phyloP scores from a whole-genome alignment of 2,888 invertebrate species.

The Drosophila putrida region DNA sequence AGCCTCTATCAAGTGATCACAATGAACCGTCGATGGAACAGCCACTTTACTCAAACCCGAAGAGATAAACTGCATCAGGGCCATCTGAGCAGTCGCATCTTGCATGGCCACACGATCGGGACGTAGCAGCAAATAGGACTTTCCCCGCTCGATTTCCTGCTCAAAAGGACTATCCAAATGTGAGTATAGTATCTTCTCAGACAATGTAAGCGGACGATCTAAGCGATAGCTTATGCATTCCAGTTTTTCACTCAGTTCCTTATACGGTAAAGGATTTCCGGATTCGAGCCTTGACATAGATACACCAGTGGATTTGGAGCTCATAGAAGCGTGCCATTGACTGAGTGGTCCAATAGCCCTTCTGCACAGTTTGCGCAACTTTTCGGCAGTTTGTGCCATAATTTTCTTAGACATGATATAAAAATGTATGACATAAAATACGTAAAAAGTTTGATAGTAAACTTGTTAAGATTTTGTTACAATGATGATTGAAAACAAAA shows the following conservation, averaged over 20 bases:
- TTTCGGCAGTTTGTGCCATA: slow-evolving; percentile 8
- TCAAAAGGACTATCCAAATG: slow-evolving; percentile 96
- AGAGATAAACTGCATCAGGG: slow-evolving; percentile 99
- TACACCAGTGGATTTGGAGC: slow-evolving; percentile 90
- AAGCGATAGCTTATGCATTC: slow-evolving; percentile 93
- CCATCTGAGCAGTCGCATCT: slow-evolving; percentile 99
- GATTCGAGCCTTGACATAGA: slow-evolving; percentile 98
- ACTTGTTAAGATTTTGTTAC: slow-evolving; percentile 25
- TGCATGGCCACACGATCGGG: slow-evolving; percentile 99
- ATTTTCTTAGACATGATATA: slow-evolving; percentile 22
- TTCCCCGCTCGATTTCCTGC: slow-evolving; percentile 96
- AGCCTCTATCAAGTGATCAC: slow-evolving; percentile 99
- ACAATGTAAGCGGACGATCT: slow-evolving; percentile 96
- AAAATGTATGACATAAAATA: neutral
- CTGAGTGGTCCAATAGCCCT: slow-evolving; percentile 88
- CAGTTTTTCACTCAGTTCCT: slow-evolving; percentile 91
- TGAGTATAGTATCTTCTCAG: slow-evolving; percentile 98
- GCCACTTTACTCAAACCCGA: slow-evolving; percentile 97
- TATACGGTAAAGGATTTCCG: slow-evolving; percentile 90
- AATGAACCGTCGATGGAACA: slow-evolving; percentile 99
- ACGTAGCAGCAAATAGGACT: slow-evolving; percentile 95
- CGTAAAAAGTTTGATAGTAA: neutral
- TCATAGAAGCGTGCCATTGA: slow-evolving; percentile 92
- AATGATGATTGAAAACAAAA: neutral
- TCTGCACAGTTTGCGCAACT: slow-evolving; percentile 75